Percentiles rank a stretch among this genome's conserved stretches.
Evolutionary conservation across 2,113 vertebrate genomes (phyloP).

Genomic region (Elachura formosa): DNA sequence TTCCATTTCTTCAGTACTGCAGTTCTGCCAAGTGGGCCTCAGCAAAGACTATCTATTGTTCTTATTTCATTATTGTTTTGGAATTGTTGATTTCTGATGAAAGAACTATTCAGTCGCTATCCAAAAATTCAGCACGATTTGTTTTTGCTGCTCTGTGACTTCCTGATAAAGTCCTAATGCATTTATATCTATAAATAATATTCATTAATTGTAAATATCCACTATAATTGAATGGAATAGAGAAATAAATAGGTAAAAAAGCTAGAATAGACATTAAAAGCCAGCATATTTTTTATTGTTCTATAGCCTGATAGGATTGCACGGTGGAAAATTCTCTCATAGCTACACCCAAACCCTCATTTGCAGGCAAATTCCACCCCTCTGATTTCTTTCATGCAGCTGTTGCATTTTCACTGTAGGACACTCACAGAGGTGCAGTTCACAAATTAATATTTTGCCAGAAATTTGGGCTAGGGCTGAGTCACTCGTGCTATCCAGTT

Average conservation of each 20-base stretch:
- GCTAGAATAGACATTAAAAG: rapidly evolving
- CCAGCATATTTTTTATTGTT: not conserved
- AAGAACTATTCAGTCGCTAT: not conserved
- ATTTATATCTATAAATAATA: not conserved
- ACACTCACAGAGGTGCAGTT: not conserved
- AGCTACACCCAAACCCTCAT: not conserved
- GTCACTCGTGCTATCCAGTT: not conserved
- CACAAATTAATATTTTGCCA: not conserved
- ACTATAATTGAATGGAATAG: not conserved
- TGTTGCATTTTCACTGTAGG: not conserved
- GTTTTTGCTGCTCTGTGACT: not conserved
- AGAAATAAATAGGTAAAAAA: not conserved
- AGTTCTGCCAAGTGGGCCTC: not conserved
- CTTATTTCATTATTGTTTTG: not conserved
- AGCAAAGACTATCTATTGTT: not conserved
- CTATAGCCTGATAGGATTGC: not conserved
- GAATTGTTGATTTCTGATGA: not conserved
- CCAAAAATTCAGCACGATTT: not conserved
- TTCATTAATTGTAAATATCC: not conserved
- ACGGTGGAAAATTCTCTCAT: not conserved
- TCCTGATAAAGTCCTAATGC: not conserved
- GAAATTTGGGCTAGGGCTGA: not conserved
- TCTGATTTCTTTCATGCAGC: not conserved
- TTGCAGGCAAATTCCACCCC: not conserved
- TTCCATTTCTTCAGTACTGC: not conserved